Base-by-base conservation (phyloP, 2,113 vertebrate species). In the Apus apus region DNA sequence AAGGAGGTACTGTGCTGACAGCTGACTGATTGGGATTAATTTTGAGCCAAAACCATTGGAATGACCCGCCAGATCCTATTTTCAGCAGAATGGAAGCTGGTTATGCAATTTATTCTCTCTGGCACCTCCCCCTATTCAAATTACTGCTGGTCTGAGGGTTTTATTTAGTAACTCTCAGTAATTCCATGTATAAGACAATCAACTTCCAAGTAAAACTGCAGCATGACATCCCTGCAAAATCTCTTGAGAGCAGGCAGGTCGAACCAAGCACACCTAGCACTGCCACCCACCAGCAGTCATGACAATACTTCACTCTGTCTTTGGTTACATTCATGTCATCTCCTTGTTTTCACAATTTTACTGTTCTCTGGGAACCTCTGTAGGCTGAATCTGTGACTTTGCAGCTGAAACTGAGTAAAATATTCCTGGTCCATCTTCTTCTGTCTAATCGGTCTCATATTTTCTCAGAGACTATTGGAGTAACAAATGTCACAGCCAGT, bases 51-150 rank as follows among this genome's bases (percentile, higher is more conserved):
- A 96, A 91, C 64, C 72, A 93, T 83, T 62, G 71, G 50, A 96
- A 90, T 53, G 36, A 90, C 43, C 62, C 73, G 82, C 88, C 90
- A 96, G 85, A 61, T 79, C 71, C 85, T 94, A 83, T 93, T 95
- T 97, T 72, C 71, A 83, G 79, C 71, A 95, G 85, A 95, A 94
- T 87, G 78, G 85, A 92, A 91, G 87, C 71, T 90, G 72, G 78
- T 88, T 95, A 87, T 83, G 58, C 75, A 83, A 94, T 91, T 70
- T 70, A 25, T 87, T 40, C 90, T 94, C 75, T 68, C 67, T 85
- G 87, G 75, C 62, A 92, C 82, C 82, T 90, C 88, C 94, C 36
- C 19, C 78, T 79, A 86, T 76, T 88, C 75, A 91, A 87, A 93
- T 54, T 82, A 85, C 54, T 0, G 0, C 58, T 88, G 83, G 71